A percentile compares a stretch with the other conserved stretches of the same genome.
Evolutionary conservation across 2,113 vertebrate species (phyloP).

Genomic region (Calyptommatus sinebrachiatus): DNA sequence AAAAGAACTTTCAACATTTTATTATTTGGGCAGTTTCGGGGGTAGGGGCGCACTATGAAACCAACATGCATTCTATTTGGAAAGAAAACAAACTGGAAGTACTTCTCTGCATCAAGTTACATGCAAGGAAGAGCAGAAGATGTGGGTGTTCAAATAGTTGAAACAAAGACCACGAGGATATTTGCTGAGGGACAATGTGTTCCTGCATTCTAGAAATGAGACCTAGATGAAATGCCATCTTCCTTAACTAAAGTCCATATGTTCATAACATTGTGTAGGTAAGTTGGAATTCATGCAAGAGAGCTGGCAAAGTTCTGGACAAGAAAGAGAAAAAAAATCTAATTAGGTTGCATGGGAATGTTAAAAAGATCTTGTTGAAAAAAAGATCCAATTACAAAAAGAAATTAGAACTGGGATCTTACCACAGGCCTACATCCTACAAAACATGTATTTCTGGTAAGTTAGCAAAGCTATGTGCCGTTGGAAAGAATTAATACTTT

Average conservation of each 20-base stretch:
- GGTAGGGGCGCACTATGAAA: not conserved
- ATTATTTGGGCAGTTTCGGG: not conserved
- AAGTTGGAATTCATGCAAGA: slow-evolving; percentile 11
- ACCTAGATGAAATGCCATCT: slow-evolving; percentile 3
- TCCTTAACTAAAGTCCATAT: slow-evolving; percentile 9
- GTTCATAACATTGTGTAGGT: slow-evolving; percentile 12
- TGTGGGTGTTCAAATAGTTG: slow-evolving; percentile 11
- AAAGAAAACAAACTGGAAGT: not conserved
- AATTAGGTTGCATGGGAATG: not conserved
- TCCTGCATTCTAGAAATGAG: not conserved
- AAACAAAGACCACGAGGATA: slow-evolving; percentile 17
- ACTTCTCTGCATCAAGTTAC: not conserved
- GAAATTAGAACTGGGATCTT: not conserved
- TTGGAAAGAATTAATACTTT: no score
- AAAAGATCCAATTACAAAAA: not conserved
- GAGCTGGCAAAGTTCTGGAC: slow-evolving; percentile 12
- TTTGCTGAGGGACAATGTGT: slow-evolving; percentile 6
- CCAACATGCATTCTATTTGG: not conserved
- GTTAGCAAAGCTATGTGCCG: no score
- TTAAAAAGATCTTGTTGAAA: slow-evolving; percentile 6
- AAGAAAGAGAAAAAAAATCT: not conserved
- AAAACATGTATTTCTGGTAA: no score
- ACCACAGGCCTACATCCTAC: no score
- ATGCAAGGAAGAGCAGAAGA: not conserved
- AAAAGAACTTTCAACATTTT: not conserved